Evolutionary conservation across 1,140 invertebrate species (phyloP), one percentile per base, ranked within the genome.

Genomic region (Solen grandis): DNA sequence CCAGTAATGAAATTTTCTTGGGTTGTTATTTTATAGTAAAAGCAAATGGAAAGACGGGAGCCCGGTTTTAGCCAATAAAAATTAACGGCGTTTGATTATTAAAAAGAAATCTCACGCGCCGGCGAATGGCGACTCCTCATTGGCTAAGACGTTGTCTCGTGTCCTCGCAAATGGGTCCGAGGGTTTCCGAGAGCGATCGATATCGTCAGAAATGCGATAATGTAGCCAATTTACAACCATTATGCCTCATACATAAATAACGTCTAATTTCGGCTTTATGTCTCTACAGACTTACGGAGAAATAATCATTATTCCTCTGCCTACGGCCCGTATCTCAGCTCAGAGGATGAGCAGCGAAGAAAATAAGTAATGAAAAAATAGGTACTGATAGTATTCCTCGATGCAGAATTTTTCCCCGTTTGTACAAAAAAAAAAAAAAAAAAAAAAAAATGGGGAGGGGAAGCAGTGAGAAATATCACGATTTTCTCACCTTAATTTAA

Each of bases 231-330:
- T 78, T 78, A 55, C 63, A 69, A 54, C 62, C 65, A 69, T 78
- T 78, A 78, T 66, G 31, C 29, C 65, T 78, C 75, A 78, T 78
- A 78, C 75, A 78, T 78, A 78, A 78, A 78, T 78, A 78, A 78
- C 50, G 63, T 55, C 55, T 59, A 69, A 57, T 66, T 66, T 66
- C 22, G 19, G 50, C 29, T n/a, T 31, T 55, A 50, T 66, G 50
- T 76, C 52, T 5, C 33, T 41, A 52, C 41, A 57, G 35, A 19
- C 31, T 27, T 27, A 62, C 19, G 41, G 29, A 57, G 22, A 19
- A 66, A 38, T 66, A 65, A 55, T 54, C 22, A 19, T 50, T 19
- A 13, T 13, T 33, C 55, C 55, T n/a, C 22, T 57, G 36, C 55
- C 41, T 35, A 38, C 59, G 27, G 5, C 46, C 16, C 41, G 19